Percentiles rank a stretch among this genome's conserved stretches.
Conservation (phyloP, 2,113 vertebrate genomes). For the Oostethus manadensis region DNA sequence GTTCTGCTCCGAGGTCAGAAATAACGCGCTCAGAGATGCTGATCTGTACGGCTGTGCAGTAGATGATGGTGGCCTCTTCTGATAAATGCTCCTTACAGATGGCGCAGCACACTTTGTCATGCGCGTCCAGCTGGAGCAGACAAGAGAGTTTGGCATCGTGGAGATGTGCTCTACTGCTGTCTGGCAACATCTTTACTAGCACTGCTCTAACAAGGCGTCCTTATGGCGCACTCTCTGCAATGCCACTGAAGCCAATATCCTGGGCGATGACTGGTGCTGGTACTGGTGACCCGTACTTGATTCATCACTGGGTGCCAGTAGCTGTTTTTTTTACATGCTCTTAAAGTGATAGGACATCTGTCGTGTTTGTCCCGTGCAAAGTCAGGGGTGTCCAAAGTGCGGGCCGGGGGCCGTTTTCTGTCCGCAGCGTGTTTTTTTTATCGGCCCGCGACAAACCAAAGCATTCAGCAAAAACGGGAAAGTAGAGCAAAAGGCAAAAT, state of each 20-base stretch:
- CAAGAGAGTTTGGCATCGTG: conserved; percentile 20
- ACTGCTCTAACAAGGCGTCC: conserved; percentile 23
- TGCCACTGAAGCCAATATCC: not conserved
- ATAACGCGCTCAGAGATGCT: conserved; percentile 41
- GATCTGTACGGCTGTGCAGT: conserved; percentile 29
- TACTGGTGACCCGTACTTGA: not conserved
- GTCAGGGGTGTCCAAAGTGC: too few species aligned
- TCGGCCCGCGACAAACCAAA: too few species aligned
- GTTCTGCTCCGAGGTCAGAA: conserved; percentile 59
- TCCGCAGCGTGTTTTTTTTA: too few species aligned
- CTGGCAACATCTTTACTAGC: conserved; percentile 30
- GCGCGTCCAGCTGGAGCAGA: conserved; percentile 50
- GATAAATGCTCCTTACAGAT: conserved; percentile 55
- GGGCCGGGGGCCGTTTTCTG: too few species aligned
- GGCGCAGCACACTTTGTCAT: conserved; percentile 46
- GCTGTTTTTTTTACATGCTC: not conserved
- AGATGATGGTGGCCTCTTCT: conserved; percentile 35
- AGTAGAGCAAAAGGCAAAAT: too few species aligned
- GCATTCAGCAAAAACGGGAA: too few species aligned
- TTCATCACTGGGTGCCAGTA: too few species aligned
- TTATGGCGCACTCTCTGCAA: conserved; percentile 6
- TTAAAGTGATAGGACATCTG: not conserved
- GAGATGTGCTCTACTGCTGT: conserved; percentile 35
- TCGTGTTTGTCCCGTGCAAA: too few species aligned
- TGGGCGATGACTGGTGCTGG: not conserved